A percentile compares a stretch with the other conserved stretches of the same genome.
phyloP scores from a whole-genome alignment of 2,797 vertebrate genomes.

The Amblyopsis hoosieri region DNA sequence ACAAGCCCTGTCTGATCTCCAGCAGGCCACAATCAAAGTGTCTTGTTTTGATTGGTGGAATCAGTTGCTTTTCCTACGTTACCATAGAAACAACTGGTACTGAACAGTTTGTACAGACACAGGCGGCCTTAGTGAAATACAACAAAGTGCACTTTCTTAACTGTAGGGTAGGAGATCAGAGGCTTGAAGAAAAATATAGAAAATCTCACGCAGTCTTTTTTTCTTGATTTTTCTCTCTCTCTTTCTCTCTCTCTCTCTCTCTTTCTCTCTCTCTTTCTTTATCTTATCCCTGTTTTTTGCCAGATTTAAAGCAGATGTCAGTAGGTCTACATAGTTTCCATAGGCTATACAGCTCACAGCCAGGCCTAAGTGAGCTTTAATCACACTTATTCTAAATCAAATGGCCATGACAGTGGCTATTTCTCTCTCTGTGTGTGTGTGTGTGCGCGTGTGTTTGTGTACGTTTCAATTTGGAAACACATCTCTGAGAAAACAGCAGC shows the following conservation, averaged over 20 bases:
- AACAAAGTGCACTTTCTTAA: no score
- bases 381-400: slow-evolving; percentile 69
- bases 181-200: no score
- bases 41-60: no score
- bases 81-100: no score
- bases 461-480: background rate
- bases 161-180: no score
- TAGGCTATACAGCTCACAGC: slow-evolving; percentile 47
- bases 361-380: slow-evolving; percentile 73
- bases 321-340: slow-evolving; percentile 66
- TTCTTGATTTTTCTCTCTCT: background rate
- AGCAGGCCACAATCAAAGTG: no score
- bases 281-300: slow-evolving; percentile 2
- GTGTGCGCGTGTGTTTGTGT: background rate
- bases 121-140: no score
- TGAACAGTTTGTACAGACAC: no score
- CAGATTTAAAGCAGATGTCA: slow-evolving; percentile 71
- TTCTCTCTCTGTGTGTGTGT: background rate
- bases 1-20: no score
- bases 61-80: no score
- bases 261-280: background rate
- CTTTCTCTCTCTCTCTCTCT: background rate
- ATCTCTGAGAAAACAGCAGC: background rate
- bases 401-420: slow-evolving; percentile 52
- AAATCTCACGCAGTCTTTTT: no score